Percentiles rank a stretch among this genome's conserved stretches.
These are phyloP conservation scores for Hypselothyrea guttata DNA, from an alignment of 2,888 invertebrate genomes.

Conservation along the genomic window DNA sequence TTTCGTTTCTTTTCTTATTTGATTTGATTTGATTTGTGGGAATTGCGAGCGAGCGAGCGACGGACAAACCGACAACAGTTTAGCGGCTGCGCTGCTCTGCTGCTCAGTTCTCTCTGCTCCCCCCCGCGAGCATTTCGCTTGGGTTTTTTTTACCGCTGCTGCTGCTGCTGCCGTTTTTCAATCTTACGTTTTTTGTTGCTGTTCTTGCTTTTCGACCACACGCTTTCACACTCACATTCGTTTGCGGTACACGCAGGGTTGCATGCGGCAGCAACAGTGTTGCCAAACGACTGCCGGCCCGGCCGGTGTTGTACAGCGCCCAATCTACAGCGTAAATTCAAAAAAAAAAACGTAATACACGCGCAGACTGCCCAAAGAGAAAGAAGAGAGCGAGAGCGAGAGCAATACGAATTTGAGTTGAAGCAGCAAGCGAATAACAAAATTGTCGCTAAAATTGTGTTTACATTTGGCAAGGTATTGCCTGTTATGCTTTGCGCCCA, in stretches of 20 bases:
- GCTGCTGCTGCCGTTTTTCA: slow-evolving; percentile 40
- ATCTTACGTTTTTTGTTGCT: slow-evolving; percentile 60
- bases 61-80: too few species aligned
- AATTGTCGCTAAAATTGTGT: neutral
- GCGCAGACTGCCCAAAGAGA: too few species aligned
- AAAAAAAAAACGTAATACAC: too few species aligned
- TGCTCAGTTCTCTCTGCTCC: slow-evolving; percentile 52
- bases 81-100: slow-evolving; percentile 66
- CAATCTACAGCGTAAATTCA: slow-evolving; percentile 14
- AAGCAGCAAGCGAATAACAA: neutral
- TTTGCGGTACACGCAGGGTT: slow-evolving; percentile 51
- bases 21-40: slow-evolving; percentile 32
- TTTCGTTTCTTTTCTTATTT: slow-evolving; percentile 27
- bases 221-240: slow-evolving; percentile 58
- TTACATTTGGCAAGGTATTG: slow-evolving; percentile 6
- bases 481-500: slow-evolving; percentile 17
- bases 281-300: slow-evolving; percentile 49
- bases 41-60: slow-evolving; percentile 51
- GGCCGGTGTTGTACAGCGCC: slow-evolving; percentile 53
- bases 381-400: too few species aligned
- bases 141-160: slow-evolving; percentile 49
- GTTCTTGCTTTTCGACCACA: slow-evolving; percentile 62
- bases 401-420: slow-evolving; percentile 1
- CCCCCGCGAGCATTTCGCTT: slow-evolving; percentile 50
- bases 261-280: slow-evolving; percentile 44